A percentile compares a stretch with the other conserved stretches of the same genome.
phyloP scores from a whole-genome alignment of 2,113 vertebrate genomes.

The Morone chrysops region DNA sequence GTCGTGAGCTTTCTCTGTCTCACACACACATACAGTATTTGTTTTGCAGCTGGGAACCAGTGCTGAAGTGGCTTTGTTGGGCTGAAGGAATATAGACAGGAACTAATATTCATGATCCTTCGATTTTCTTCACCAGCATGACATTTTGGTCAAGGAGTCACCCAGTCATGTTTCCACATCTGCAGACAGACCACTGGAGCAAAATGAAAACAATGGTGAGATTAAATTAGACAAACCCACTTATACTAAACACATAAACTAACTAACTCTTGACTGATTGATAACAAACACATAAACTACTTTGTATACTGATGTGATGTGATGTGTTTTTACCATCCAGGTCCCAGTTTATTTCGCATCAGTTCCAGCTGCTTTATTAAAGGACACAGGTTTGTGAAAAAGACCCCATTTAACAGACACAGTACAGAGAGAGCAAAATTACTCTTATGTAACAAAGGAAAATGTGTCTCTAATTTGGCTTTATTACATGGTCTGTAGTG shows the following conservation, averaged over 20 bases:
- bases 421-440: neutral
- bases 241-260: neutral
- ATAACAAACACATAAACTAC: neutral
- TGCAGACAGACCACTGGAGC: constrained; percentile 76
- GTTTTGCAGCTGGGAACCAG: neutral
- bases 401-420: neutral
- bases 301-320: neutral
- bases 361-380: constrained; percentile 51
- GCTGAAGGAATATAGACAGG: neutral
- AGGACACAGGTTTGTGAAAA: constrained; percentile 64
- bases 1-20: neutral
- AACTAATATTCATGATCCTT: constrained; percentile 15
- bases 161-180: constrained; percentile 70
- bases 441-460: neutral
- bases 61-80: neutral
- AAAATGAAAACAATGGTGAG: constrained; percentile 78
- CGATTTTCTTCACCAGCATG: constrained; percentile 57
- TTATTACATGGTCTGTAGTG: constrained; percentile 1
- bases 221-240: neutral
- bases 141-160: constrained; percentile 72
- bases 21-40: constrained; percentile 6
- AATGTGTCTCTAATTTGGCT: neutral
- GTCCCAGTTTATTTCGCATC: constrained; percentile 55
- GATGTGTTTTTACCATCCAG: constrained; percentile 45
- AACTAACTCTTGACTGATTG: neutral